Evolutionary conservation across 2,113 vertebrate genomes (phyloP), one percentile per base, ranked within the genome.

Genomic region (Odontesthes bonariensis): DNA sequence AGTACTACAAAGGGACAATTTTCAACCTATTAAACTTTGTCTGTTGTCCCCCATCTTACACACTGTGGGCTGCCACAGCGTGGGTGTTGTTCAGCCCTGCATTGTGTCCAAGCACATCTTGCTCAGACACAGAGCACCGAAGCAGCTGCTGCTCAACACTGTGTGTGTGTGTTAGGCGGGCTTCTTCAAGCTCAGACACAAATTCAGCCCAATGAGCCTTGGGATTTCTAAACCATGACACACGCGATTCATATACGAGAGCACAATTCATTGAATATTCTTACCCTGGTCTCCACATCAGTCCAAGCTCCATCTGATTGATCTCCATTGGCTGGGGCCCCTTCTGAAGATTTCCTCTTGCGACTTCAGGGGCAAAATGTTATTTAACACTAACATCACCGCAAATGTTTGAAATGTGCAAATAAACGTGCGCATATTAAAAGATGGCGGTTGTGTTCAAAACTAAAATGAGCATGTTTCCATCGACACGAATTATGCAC

Each of bases 251-350:
- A 49, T n/a, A 17, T 47, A 17, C 4, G 3, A 19, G 5, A 17
- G 2, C 5, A 16, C 16, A 17, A 17, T 47, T 6, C 1, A 6
- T 17, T 47, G 19, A 13, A 19, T 47, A 49, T 16, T 69, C 64
- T 90, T 94, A 99, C 98, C 92, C 98, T 95, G 0, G 95, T 98
- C 78, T 98, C 97, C 32, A 98, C 95, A 66, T 98, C 97, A 0
- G 96, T 98, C 95, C 95, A 96, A 31, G 95, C 92, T 0, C 95
- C 95, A 49, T 97, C 96, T 0, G 77, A 61, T 3, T 40, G 42
- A 19, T 94, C 87, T 11, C 83, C 86, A 0, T 86, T 92, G 23
- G 58, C 61, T 11, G 91, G 83, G 1, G 77, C 11, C 1, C 73
- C 83, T 58, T 94, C 94, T 0, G 96, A 95, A 0, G 97, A 98